A percentile compares a stretch with the other conserved stretches of the same genome.
Conservation (phyloP, 2,797 vertebrate species). For the Atherinosoma microstoma region DNA sequence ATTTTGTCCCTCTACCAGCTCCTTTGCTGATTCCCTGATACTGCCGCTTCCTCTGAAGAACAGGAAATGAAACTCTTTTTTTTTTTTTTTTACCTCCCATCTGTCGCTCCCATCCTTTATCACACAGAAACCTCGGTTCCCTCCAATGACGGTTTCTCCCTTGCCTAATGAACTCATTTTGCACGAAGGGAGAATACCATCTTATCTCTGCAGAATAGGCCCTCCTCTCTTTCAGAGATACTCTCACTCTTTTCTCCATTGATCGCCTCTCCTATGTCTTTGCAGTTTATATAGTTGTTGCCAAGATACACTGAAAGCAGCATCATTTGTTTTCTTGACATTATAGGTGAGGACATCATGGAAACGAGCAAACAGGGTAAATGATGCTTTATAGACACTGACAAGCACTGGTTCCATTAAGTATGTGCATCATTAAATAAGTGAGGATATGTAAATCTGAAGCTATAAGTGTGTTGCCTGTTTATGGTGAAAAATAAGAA, state of each 20-base stretch:
- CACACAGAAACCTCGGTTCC: conserved; percentile 76
- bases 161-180: conserved; percentile 97
- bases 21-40: conserved; percentile 73
- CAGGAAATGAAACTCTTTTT: conserved; percentile 99
- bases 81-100: conserved; percentile 79
- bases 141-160: conserved; percentile 77
- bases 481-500: too few species aligned
- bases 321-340: conserved; percentile 62
- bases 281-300: conserved; percentile 71
- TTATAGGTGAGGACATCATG: conserved; percentile 54
- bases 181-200: conserved; percentile 76
- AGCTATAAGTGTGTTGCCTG: too few species aligned
- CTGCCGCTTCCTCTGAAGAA: conserved; percentile 75
- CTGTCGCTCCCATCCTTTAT: conserved; percentile 87
- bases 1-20: conserved; percentile 52
- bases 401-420: conserved; percentile 1
- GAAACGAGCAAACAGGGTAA: conserved; percentile 24
- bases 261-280: conserved; percentile 34
- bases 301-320: conserved; percentile 55
- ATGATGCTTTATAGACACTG: conserved; percentile 8
- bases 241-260: conserved; percentile 41
- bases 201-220: conserved; percentile 79
- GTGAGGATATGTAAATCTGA: too few species aligned
- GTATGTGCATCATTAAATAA: too few species aligned
- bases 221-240: conserved; percentile 38